Conservation (phyloP, 2,888 invertebrate genomes). For the Xylophagus ater region DNA sequence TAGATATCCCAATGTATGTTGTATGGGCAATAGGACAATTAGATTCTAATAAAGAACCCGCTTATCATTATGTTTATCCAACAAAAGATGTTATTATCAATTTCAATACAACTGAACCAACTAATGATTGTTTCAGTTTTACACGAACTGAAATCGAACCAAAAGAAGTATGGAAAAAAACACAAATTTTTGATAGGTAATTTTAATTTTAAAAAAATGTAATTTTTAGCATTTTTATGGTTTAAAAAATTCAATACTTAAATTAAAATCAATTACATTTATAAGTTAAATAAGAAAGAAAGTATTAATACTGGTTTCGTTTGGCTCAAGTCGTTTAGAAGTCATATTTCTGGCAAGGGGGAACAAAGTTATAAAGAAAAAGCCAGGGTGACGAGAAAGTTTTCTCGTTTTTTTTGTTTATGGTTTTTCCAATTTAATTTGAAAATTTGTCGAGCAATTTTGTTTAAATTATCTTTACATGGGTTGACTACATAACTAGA, state of each 20-base stretch:
- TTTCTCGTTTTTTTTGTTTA: too few relatives aligned
- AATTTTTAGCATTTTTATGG: neutral
- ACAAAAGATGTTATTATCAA: constrained; percentile 56
- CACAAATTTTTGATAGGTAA: constrained; percentile 51
- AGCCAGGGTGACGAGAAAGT: too few relatives aligned
- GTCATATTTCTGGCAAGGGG: too few relatives aligned
- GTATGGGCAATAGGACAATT: constrained; percentile 79
- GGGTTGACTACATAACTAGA: too few relatives aligned
- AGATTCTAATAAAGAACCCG: constrained; percentile 65
- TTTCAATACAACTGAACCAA: constrained; percentile 51
- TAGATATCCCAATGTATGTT: constrained; percentile 51
- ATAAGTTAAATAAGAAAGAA: too few relatives aligned
- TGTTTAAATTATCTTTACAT: too few relatives aligned
- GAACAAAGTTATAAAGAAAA: too few relatives aligned
- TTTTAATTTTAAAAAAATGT: constrained; percentile 9
- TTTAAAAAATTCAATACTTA: neutral
- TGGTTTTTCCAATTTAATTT: too few relatives aligned
- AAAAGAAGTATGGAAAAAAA: constrained; percentile 48
- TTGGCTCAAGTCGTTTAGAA: too few relatives aligned
- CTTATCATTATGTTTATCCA: constrained; percentile 72
- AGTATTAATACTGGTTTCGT: too few relatives aligned
- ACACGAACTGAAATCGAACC: constrained; percentile 38
- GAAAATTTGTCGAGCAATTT: too few relatives aligned
- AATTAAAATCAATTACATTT: constrained; percentile 36
- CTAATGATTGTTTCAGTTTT: constrained; percentile 65